Conservation (phyloP, 2,888 invertebrate species). For the Hirtodrosophila alboralis region DNA sequence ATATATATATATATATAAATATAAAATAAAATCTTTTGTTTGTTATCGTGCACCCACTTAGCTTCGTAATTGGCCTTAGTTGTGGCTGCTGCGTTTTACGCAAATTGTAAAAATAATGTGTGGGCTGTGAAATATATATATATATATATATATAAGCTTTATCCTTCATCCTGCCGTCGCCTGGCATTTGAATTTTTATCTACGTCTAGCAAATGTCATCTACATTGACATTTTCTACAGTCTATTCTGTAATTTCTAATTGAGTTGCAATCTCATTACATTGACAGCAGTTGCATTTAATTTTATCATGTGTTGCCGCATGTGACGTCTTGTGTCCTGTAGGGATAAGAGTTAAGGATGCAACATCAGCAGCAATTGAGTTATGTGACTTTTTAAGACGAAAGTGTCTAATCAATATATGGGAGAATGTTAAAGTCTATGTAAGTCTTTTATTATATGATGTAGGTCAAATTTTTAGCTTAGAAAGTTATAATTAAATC, state of each 20-base stretch:
- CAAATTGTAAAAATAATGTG: conserved; percentile 40
- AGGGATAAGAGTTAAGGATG: no score
- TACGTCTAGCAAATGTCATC: conserved; percentile 53
- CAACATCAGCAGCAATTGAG: conserved; percentile 38
- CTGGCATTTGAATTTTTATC: conserved; percentile 49
- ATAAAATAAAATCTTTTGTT: no score
- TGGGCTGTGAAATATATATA: no score
- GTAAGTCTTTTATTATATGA: no score
- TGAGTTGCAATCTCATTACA: conserved; percentile 44
- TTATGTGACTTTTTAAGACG: conserved; percentile 40
- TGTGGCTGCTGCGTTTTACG: conserved; percentile 53
- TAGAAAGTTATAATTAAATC: no score
- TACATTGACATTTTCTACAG: conserved; percentile 51
- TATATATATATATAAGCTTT: neutral
- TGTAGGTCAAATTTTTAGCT: no score
- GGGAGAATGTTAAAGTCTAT: no score
- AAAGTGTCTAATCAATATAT: no score
- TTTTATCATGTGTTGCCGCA: conserved; percentile 8
- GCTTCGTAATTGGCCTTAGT: conserved; percentile 66
- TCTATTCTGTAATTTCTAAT: conserved; percentile 47
- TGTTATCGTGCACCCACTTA: conserved; percentile 5
- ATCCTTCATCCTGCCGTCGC: conserved; percentile 12
- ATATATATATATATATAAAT: no score
- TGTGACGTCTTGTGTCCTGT: conserved; percentile 1
- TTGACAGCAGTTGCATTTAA: conserved; percentile 42